Base-by-base conservation (phyloP, 2,797 vertebrate species). In the Setipinna tenuifilis region DNA sequence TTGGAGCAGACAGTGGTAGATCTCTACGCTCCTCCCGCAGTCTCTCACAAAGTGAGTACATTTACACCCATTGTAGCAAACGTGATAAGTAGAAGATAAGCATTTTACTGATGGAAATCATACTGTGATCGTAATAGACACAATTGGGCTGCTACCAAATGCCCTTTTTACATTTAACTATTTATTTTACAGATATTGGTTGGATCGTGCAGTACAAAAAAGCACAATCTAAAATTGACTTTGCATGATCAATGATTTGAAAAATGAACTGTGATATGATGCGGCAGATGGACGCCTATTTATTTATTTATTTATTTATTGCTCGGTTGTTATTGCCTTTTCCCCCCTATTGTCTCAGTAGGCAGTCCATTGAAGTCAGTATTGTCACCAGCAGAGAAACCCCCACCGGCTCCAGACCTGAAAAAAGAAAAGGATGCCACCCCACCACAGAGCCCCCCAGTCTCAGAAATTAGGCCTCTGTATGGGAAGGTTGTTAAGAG, bases 1-100 rank as follows among this genome's bases (percentile, higher is more conserved):
- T 98, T 93, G 96, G 95, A 89, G 93, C 93, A 84, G 93, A 93
- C 83, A 88, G 93, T 80, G 78, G 88, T 89, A 85, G 91, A 89
- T 92, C 93, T 57, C 90, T 93, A 85, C 92, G 91, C 85, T 93
- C 94, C 83, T 91, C 91, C 85, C 91, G 93, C 81, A 89, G 91
- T 83, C 90, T 62, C 90, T 91, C 87, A 90, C 91, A 83, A 90
- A 94, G 87, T 93, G 92, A 83, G 91, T 94, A 91, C 90, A 61
- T 61, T 7, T 12, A 7, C 5, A 41, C 23, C 21, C 28, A 3
- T 31, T 0, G 6, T 6, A 78, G 19, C 17, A 44, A 54, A 14
- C 41, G 35, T 78, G 71, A 17, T 17, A 1, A 41, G 14, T 75
- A 16, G 31, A 6, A 19, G 31, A 19, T 44, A n/a, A 14, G 12